Percentiles rank a stretch among this genome's conserved stretches.
These are phyloP conservation scores for Cyclophora albipunctata DNA, from an alignment of 2,888 invertebrate species.

Conservation along the genomic window DNA sequence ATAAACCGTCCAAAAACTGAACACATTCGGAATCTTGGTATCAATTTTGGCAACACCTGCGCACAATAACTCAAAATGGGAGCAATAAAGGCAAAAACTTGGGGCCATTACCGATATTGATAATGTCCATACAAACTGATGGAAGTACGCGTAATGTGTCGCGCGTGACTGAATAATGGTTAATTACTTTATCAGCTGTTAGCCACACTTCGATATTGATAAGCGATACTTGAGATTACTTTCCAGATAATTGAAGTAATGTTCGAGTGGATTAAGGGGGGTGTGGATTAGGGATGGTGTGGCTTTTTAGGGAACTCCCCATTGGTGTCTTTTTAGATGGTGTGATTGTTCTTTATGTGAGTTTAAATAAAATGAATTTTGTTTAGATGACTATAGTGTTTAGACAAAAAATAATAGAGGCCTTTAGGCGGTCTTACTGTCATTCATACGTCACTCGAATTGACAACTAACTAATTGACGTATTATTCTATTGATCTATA, in stretches of 20 bases:
- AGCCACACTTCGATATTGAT: neutral
- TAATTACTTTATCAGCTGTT: constrained; percentile 18
- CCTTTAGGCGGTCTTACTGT: too few relatives aligned
- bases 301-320: neutral
- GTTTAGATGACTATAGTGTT: too few relatives aligned
- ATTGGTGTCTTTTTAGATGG: neutral
- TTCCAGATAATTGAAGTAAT: too few relatives aligned
- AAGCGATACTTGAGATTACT: neutral
- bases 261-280: neutral
- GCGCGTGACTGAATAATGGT: constrained; percentile 22
- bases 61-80: constrained; percentile 17
- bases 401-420: too few relatives aligned
- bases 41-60: constrained; percentile 24
- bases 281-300: neutral
- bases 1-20: neutral
- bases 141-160: constrained; percentile 19
- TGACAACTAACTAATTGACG: too few relatives aligned
- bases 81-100: constrained; percentile 37
- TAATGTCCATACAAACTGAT: constrained; percentile 28
- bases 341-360: too few relatives aligned
- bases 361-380: too few relatives aligned
- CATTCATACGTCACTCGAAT: too few relatives aligned
- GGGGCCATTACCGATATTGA: constrained; percentile 34
- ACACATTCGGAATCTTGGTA: neutral
- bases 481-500: too few relatives aligned